Base-by-base conservation (phyloP, 2,888 invertebrate genomes). In the Platycheirus rosarum region DNA sequence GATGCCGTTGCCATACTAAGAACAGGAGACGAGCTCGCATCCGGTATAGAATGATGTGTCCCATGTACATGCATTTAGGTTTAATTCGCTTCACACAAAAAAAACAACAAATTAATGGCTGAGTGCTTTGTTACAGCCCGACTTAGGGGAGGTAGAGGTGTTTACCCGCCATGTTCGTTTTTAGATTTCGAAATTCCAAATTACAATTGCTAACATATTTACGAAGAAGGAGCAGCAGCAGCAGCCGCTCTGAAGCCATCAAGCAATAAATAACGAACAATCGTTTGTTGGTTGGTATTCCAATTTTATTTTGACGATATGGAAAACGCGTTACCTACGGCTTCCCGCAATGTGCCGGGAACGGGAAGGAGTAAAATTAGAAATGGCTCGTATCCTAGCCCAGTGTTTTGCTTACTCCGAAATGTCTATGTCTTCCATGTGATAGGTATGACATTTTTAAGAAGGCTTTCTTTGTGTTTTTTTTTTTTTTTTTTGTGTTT, bases 191-290 rank as follows among this genome's bases (percentile, higher is more conserved):
- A 60, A 71, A 76, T 70, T 76, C 55, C 62, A 71, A 57, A 46
- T 82, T 51, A 73, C 77, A 77, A 73, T 82, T 77, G 71, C 77
- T 68, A 71, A 68, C 82, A 75, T 57, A 70, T 80, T 70, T 70
- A 66, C 69, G 51, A 51, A 69, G 68, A 71, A 32, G 29, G 7
- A 32, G 8, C 3, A 13, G 26, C 16, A 35, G 16, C 42, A 74
- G 51, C 82, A 76, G 73, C 76, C 77, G 77, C 46, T 63, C 49
- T 49, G 82, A 71, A 68, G 20, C 48, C 71, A 55, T 71, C 55
- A 76, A 62, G 53, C 49, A 66, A 82, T 82, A 82, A 82, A 82
- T 82, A 55, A 82, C 55, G 55, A 44, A 60, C 57, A 71, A 82
- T 82, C 76, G 82, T 73, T 77, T 77, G n/a, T 57, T 51, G 42